phyloP scores from a whole-genome alignment of 1,140 invertebrate species.

The Nasonia longicornis region DNA sequence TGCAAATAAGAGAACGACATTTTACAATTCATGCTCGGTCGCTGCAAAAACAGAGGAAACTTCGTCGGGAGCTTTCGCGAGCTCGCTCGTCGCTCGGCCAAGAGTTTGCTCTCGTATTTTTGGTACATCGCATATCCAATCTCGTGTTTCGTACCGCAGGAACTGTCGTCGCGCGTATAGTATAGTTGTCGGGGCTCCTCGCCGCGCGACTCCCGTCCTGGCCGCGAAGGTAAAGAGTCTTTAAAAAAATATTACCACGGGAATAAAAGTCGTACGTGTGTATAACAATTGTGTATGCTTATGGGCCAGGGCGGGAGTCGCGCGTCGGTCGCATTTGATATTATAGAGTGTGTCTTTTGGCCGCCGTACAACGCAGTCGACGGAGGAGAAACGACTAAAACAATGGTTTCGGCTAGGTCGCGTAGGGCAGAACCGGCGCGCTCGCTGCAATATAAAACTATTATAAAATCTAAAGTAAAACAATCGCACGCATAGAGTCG shows the following conservation, averaged over 20 bases:
- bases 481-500: too few relatives aligned
- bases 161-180: conserved; percentile 57
- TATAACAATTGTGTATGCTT: too few relatives aligned
- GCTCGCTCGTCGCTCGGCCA: neutral
- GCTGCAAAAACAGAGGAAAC: conserved; percentile 10
- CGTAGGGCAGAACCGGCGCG: too few relatives aligned
- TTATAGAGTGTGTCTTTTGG: neutral
- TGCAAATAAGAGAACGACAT: conserved; percentile 14
- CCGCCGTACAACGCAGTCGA: conserved; percentile 3
- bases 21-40: conserved; percentile 11
- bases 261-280: neutral
- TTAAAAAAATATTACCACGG: conserved; percentile 28
- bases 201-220: neutral
- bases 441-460: too few relatives aligned
- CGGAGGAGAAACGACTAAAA: conserved; percentile 13
- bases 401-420: too few relatives aligned
- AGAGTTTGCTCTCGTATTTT: conserved; percentile 4
- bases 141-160: conserved; percentile 54
- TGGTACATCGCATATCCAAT: neutral
- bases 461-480: too few relatives aligned
- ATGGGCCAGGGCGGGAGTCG: neutral
- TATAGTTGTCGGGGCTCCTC: neutral
- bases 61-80: conserved; percentile 24
- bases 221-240: neutral
- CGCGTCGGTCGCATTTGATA: neutral